Base-by-base conservation (phyloP, 2,888 invertebrate genomes). In the Patella caerulea region DNA sequence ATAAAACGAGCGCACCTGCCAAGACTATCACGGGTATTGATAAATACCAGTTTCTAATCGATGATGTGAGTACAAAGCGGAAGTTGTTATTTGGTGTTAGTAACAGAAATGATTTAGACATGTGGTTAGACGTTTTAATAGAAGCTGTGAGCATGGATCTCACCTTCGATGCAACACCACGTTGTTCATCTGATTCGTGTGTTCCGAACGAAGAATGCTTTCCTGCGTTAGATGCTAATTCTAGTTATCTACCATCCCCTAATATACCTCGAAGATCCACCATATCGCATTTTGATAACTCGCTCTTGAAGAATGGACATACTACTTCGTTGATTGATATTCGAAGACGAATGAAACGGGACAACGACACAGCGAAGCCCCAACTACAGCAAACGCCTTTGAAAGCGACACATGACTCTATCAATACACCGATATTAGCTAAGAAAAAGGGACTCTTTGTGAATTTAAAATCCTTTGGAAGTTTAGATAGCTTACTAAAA, bases 41-140 rank as follows among this genome's bases (percentile, higher is more conserved):
- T 12, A 86, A 83, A 71, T 87, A 81, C 78, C 88, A 87, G 73
- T 85, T 88, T 73, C 82, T 87, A n/a, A 82, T 88, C 19, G 87
- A 87, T 55, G 84, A 86, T 78, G 79, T 80, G 9, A 83, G 81
- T n/a, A 83, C 82, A 11, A 77, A 82, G 4, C 81, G 82, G n/a
- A 86, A 87, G 56, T 82, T 85, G 72, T 77, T 86, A 59, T 88
- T 87, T 73, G 85, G 86, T 19, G 80, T 84, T 15, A 82, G 85
- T n/a, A 82, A 83, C 19, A 83, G 82, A 59, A 34, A 71, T 14
- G 84, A 86, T 9, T 81, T 87, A 7, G 82, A 84, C 54, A 78
- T 78, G 5, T 88, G 88, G 88, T 82, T 82, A 73, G 71, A 77
- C 2, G 82, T 83, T 12, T 74, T 88, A 11, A 83, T 83, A 73